Evolutionary conservation across 1,140 invertebrate genomes (phyloP), one percentile per base, ranked within the genome.

Genomic region (Drosophila albomicans): DNA sequence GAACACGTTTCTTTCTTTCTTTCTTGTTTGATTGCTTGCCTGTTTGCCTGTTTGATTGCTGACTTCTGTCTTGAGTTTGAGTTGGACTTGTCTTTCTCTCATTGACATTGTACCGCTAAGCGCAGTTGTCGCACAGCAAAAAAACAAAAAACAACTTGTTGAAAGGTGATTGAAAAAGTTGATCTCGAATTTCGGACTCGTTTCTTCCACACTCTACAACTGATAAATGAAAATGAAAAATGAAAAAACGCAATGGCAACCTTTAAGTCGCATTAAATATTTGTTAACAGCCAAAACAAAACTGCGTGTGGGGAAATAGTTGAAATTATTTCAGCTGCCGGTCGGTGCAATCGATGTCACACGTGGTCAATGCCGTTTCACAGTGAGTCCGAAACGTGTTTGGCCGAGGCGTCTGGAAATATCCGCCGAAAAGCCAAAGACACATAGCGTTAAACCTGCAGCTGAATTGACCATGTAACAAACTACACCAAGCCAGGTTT

Each of bases 101-200:
- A 35, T 32, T 82, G 79, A 78, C 79, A 82, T 82, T 82, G 79
- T 82, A 82, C 79, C 79, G 79, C 79, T 82, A 82, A 82, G 62
- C 62, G 32, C 13, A 16, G 41, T 63, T 56, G 67, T 52, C 76
- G 56, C 13, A 48, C 74, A 81, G 76, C 66, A 63, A 52, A 25
- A 20, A 25, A 25, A 1, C 1, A 20, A 3, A 25, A 25, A 25
- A 20, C 20, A 25, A 48, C 66, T 75, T 64, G 79, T 58, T 11
- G 35, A 52, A 35, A 66, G 52, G n/a, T 25, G 63, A 72, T 52
- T 52, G 25, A 30, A 52, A 52, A 52, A 52, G 51, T 52, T 52
- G 51, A 52, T 52, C 51, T 52, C 28, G 35, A 11, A 11, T 51
- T 52, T 52, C 28, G 51, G 35, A 64, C 61, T 64, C 10, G 59